A percentile compares a stretch with the other conserved stretches of the same genome.
Conservation (phyloP, 2,888 invertebrate genomes). For the Marasmarcha lunaedactyla region DNA sequence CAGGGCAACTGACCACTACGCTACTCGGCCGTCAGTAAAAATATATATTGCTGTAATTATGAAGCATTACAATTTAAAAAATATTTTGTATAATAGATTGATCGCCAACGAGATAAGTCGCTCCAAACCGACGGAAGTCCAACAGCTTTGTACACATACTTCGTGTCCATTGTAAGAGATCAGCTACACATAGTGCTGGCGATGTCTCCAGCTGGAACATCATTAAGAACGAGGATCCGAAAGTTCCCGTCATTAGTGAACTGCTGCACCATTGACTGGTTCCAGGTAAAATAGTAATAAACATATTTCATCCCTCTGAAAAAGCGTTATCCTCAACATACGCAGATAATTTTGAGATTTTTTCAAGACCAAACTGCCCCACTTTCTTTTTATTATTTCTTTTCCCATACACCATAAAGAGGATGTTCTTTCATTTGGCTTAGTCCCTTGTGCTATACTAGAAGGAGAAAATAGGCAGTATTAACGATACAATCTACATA, state of each 20-base stretch:
- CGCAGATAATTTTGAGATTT: not conserved
- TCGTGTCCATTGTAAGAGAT: slow-evolving; percentile 87
- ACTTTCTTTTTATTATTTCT: too few species aligned
- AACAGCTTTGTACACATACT: slow-evolving; percentile 91
- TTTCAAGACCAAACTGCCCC: too few species aligned
- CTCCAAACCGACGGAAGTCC: slow-evolving; percentile 93
- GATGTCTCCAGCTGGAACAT: slow-evolving; percentile 92
- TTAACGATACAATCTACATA: too few species aligned
- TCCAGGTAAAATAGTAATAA: slow-evolving; percentile 70
- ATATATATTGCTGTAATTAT: too few species aligned
- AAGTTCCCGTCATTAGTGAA: slow-evolving; percentile 95
- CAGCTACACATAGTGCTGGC: slow-evolving; percentile 90
- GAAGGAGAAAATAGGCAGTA: too few species aligned
- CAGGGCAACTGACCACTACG: too few species aligned
- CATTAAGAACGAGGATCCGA: slow-evolving; percentile 83
- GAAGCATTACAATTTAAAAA: not conserved
- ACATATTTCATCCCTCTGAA: not conserved
- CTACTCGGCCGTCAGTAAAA: too few species aligned
- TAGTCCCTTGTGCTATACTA: too few species aligned
- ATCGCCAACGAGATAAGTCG: slow-evolving; percentile 87
- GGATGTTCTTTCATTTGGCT: too few species aligned
- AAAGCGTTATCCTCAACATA: not conserved
- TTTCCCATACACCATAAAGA: too few species aligned
- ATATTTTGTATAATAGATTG: slow-evolving; percentile 66
- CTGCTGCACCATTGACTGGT: slow-evolving; percentile 97